Conservation (phyloP, 2,797 vertebrate genomes). For the Platyrinchus mystaceus region DNA sequence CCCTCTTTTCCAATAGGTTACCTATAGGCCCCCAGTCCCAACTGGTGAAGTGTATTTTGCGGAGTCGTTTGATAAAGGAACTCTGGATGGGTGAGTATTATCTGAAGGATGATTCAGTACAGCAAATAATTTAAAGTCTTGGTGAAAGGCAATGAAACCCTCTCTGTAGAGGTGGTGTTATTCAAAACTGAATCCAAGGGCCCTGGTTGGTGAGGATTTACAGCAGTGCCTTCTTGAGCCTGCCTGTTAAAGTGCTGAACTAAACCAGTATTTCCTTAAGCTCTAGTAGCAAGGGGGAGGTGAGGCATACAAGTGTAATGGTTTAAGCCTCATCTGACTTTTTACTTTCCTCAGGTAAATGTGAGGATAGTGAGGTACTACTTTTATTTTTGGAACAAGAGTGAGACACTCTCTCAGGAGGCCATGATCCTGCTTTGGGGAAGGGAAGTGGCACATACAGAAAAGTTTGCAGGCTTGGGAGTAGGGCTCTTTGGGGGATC, state of each 20-base stretch:
- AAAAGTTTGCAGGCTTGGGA: not conserved
- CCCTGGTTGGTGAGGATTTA: not conserved
- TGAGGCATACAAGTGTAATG: not conserved
- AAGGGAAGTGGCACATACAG: not conserved
- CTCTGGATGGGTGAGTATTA: constrained; percentile 87
- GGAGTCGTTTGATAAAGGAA: constrained; percentile 93
- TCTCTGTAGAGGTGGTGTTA: not conserved
- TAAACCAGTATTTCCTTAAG: not conserved
- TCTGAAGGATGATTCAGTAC: not conserved
- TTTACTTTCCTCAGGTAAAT: not conserved
- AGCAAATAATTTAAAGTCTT: not conserved
- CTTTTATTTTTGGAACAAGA: not conserved
- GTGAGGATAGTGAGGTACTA: not conserved
- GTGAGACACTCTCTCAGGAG: not conserved
- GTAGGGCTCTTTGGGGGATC: not conserved
- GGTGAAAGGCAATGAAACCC: not conserved
- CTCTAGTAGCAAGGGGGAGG: not conserved
- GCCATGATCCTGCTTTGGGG: not conserved
- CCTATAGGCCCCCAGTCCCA: constrained; percentile 91
- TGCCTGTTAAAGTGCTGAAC: not conserved
- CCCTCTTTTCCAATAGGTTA: constrained; percentile 81
- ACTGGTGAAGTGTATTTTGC: constrained; percentile 92
- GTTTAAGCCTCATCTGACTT: not conserved
- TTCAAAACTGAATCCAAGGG: not conserved
- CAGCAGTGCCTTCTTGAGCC: not conserved